Base-by-base conservation (phyloP, 37 sponge, comb jelly and placozoan genomes). In the Aphrocallistes beatrix region DNA sequence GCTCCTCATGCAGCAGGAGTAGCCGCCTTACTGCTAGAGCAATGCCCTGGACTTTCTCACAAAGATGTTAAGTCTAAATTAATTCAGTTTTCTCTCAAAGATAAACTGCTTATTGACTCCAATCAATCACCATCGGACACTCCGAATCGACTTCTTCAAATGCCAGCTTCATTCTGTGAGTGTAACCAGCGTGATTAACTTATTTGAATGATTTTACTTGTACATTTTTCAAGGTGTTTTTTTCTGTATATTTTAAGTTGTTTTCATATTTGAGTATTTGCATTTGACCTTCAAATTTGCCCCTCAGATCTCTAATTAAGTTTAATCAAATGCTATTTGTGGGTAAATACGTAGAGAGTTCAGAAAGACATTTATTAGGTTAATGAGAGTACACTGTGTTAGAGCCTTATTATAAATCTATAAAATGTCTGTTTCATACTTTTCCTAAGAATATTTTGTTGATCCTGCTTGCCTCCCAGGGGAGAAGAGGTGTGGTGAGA, bases 371-470 rank as follows among this genome's bases (percentile, higher is more conserved):
- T n/a, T n/a, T n/a, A n/a, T n/a, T n/a, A n/a, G n/a, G n/a, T n/a
- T 6, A 42, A 42, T 13, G 45, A 42, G 45, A 42, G 45, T 42
- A 42, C 6, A 13, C 13, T 42, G 75, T 60, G 34, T 21, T 60
- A 25, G 25, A 28, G n/a, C 10, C 75, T 25, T 19, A 60, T 13
- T 60, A 60, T 13, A 60, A 60, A 60, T 19, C n/a, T 60, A 60
- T 60, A 60, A 60, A 60, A 60, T 60, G 75, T 60, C n/a, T 42
- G 10, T 13, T 42, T n/a, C n/a, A 60, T 21, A 60, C 75, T 60
- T 60, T 60, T 13, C 75, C 75, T 60, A 60, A 60, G 75, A 60
- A 60, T 60, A 60, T 60, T 60, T 60, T 60, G n/a, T 60, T 60
- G n/a, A 60, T 60, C 75, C 75, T 60, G 75, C n/a, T 60, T 8